Evolutionary conservation across 1,140 invertebrate species (phyloP).

Genomic region (Halictus rubicundus): DNA sequence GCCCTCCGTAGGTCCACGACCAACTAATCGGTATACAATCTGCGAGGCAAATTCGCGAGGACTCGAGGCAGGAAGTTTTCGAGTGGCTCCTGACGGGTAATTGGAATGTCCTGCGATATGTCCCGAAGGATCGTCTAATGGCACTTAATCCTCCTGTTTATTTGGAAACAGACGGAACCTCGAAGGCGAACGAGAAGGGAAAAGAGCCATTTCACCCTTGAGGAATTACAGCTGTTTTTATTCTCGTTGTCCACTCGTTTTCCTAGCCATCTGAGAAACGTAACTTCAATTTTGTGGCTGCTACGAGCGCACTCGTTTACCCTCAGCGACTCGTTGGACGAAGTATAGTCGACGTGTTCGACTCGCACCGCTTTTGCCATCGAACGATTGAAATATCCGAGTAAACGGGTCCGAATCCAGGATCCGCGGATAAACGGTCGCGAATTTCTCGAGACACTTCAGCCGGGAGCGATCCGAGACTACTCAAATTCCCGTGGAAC

Average conservation of each 20-base stretch:
- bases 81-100: slow-evolving; percentile 14
- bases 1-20: slow-evolving; percentile 14
- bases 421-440: background rate
- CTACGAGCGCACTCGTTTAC: too few relatives aligned
- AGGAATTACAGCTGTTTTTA: too few relatives aligned
- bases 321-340: too few relatives aligned
- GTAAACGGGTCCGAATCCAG: too few relatives aligned
- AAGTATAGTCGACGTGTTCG: too few relatives aligned
- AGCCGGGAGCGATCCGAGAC: slow-evolving; percentile 4
- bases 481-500: slow-evolving; percentile 36
- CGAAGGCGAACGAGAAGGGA: background rate
- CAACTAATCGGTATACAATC: slow-evolving; percentile 62
- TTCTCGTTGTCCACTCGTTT: too few relatives aligned
- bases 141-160: slow-evolving; percentile 22
- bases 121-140: background rate
- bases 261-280: too few relatives aligned
- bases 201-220: too few relatives aligned
- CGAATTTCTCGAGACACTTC: slow-evolving; percentile 17
- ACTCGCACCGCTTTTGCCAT: background rate
- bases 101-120: slow-evolving; percentile 32
- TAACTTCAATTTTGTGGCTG: too few relatives aligned
- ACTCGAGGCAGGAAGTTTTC: slow-evolving; percentile 15
- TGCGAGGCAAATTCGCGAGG: slow-evolving; percentile 57
- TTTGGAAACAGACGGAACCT: background rate
- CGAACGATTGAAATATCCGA: background rate